These are phyloP conservation scores for Cebus imitator DNA, from an alignment of 2,113 vertebrate genomes.

Conservation along the genomic window DNA sequence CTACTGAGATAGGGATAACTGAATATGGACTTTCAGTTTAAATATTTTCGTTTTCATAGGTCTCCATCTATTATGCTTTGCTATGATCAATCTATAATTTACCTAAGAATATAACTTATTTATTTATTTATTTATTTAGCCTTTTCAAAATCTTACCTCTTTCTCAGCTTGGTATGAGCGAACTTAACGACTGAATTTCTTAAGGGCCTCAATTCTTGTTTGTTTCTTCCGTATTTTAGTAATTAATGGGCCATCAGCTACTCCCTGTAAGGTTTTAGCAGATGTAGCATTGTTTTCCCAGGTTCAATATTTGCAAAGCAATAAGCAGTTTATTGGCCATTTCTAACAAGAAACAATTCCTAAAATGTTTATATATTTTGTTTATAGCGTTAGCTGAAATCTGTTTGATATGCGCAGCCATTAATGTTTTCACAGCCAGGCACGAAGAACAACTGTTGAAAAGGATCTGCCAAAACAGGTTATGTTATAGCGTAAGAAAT, in stretches of 20 bases:
- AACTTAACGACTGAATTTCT: not conserved
- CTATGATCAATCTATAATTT: not conserved
- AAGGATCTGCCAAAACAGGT: slow-evolving; percentile 19
- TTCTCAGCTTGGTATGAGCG: not conserved
- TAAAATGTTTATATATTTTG: slow-evolving; percentile 65
- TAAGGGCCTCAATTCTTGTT: not conserved
- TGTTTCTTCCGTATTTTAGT: not conserved
- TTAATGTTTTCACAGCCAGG: slow-evolving; percentile 50
- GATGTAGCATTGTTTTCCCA: slow-evolving; percentile 68
- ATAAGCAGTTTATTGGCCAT: slow-evolving; percentile 75
- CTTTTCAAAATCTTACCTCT: not conserved
- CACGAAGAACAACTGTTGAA: not conserved
- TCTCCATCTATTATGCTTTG: not conserved
- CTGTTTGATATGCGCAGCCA: slow-evolving; percentile 55
- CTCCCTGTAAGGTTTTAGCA: slow-evolving; percentile 23
- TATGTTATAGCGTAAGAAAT: slow-evolving; percentile 24
- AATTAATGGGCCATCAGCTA: slow-evolving; percentile 44
- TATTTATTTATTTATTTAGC: not conserved
- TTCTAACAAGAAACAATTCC: slow-evolving; percentile 75
- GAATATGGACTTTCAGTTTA: not conserved
- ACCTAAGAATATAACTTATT: not conserved
- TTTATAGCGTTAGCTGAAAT: slow-evolving; percentile 45
- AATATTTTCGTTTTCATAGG: not conserved
- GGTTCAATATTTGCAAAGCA: slow-evolving; percentile 70
- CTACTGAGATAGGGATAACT: not conserved